Base-by-base conservation (phyloP, 2,888 invertebrate species). In the Tipula vernalis region DNA sequence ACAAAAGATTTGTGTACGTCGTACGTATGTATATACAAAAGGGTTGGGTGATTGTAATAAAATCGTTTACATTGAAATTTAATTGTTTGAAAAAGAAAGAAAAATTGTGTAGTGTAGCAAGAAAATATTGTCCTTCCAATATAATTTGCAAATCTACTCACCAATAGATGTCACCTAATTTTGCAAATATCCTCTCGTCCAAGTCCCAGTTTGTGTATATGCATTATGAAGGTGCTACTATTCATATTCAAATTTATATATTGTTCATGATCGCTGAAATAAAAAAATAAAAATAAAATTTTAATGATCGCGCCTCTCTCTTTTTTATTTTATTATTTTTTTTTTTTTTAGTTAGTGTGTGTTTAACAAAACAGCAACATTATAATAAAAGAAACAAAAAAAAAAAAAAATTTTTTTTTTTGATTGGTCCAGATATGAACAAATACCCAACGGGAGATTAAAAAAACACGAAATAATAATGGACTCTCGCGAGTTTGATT, bases 351-450 rank as follows among this genome's bases (percentile, higher is more conserved):
- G 84, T 39, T 8, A 41, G 41, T 39, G 36, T 84, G 36, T 84
- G 84, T 13, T 84, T 39, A 84, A 84, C 15, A 84, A 71, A 71
- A 71, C 71, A 71, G 71, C 71, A 71, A 71, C 71, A 28, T 28
- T 28, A 71, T 71, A 71, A 71, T 28, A 12, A 71, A 71, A 71
- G 71, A 71, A 71, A 71, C 71, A 28, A 71, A 18, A 18, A 71
- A 71, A 28, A 57, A 28, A 28, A 10, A 10, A 10, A 28, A 28
- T 71, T 71, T 71, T 71, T 71, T 71, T 71, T n/a, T 85, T 85
- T 85, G 85, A 85, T 85, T 85, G 85, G 85, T 85, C 85, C 85
- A 85, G 85, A 85, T 85, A 39, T 85, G 85, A 85, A 85, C 85
- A 85, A 85, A 85, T 85, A 85, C 85, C 18, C 85, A 42, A 18